phyloP scores from a whole-genome alignment of 2,113 vertebrate genomes.

The Callipepla squamata region DNA sequence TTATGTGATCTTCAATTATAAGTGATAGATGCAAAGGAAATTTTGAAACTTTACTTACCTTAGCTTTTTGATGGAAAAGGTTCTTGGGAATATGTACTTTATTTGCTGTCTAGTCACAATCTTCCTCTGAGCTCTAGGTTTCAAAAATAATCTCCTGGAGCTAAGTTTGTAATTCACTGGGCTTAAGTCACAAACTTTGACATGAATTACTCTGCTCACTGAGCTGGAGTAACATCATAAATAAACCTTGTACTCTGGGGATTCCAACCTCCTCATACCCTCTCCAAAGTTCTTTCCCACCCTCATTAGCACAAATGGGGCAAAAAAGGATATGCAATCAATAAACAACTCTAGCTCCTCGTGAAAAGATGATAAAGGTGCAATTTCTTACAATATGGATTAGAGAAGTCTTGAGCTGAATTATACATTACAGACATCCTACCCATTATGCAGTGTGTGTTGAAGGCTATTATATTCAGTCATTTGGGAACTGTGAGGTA shows the following conservation, averaged over 20 bases:
- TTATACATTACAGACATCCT: constrained; percentile 60
- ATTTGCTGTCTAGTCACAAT: background rate
- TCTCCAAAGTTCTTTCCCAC: background rate
- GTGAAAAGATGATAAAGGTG: background rate
- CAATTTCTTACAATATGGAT: background rate
- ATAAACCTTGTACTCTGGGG: constrained; percentile 10
- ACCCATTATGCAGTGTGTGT: background rate
- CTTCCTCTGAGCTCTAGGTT: background rate
- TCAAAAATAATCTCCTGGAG: background rate
- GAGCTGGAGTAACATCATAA: constrained; percentile 44
- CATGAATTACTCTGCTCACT: constrained; percentile 38
- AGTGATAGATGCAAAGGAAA: background rate
- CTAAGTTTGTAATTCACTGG: constrained; percentile 29
- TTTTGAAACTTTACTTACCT: background rate
- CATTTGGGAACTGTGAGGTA: constrained; percentile 24
- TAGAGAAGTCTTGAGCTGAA: constrained; percentile 6
- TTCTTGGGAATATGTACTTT: background rate
- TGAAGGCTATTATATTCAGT: constrained; percentile 44
- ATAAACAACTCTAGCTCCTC: background rate
- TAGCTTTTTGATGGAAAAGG: background rate
- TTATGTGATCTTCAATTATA: background rate
- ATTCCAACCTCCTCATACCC: background rate
- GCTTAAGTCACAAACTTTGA: constrained; percentile 20
- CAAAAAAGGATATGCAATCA: background rate
- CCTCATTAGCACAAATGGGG: background rate